phyloP scores from a whole-genome alignment of 2,797 vertebrate species.

The Sebastolobus alascanus region DNA sequence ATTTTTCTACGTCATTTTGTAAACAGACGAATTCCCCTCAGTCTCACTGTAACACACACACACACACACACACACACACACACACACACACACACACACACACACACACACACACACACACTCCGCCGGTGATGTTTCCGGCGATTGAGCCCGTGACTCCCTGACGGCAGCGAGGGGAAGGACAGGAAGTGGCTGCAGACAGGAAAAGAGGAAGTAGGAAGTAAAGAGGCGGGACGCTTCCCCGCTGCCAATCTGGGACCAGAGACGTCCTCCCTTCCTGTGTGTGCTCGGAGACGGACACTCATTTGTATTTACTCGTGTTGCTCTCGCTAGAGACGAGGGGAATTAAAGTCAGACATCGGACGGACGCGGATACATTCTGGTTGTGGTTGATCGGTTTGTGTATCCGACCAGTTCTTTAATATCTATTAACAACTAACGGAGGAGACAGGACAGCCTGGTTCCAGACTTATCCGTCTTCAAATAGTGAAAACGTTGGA shows the following conservation, averaged over 20 bases:
- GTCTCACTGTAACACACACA: neutral
- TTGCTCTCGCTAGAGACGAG: neutral
- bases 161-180: slow-evolving; percentile 65
- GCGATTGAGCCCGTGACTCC: slow-evolving; percentile 65
- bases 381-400: neutral
- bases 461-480: neutral
- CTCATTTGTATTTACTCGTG: slow-evolving; percentile 45
- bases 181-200: slow-evolving; percentile 78
- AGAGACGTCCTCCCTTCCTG: slow-evolving; percentile 76
- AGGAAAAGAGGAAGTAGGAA: slow-evolving; percentile 81
- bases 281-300: slow-evolving; percentile 47
- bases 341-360: neutral
- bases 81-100: neutral
- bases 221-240: slow-evolving; percentile 74
- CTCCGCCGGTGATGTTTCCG: slow-evolving; percentile 56
- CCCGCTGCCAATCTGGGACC: slow-evolving; percentile 73
- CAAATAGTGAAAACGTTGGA: neutral
- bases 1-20: neutral
- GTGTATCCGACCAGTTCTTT: neutral
- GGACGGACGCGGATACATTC: neutral
- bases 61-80: neutral
- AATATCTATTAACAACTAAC: neutral
- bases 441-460: neutral
- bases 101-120: neutral
- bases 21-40: slow-evolving; percentile 18